Conservation (phyloP, 2,888 invertebrate genomes). For the Tipula confusa region DNA sequence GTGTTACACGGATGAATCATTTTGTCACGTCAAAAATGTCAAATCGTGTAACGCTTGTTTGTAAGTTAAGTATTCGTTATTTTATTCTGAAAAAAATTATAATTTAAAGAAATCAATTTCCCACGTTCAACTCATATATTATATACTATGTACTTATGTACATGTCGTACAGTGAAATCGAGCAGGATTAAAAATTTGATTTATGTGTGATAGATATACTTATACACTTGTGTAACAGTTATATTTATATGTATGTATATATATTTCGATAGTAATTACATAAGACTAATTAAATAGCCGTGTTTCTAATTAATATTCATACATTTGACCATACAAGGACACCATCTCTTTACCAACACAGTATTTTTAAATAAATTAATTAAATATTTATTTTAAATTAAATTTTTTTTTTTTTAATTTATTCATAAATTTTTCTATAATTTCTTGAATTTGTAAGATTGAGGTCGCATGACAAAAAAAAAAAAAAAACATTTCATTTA, state of each 20-base stretch:
- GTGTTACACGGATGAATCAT: neutral
- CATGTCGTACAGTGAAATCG: neutral
- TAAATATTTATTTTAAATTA: neutral
- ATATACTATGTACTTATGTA: neutral
- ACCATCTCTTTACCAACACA: neutral
- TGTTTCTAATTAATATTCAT: neutral
- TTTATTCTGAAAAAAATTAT: neutral
- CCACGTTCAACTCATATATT: too few species aligned
- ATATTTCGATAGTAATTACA: neutral
- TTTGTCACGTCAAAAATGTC: neutral
- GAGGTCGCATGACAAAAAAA: neutral
- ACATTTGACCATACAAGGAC: neutral
- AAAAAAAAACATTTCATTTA: neutral
- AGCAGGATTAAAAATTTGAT: neutral
- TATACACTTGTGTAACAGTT: neutral
- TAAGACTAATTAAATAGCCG: neutral
- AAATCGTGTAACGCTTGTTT: neutral
- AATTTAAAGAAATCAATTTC: neutral
- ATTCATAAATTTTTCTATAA: constrained; percentile 12
- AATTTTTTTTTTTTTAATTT: neutral
- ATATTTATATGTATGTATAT: neutral
- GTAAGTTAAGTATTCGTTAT: neutral
- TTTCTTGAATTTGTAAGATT: neutral
- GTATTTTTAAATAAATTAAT: neutral
- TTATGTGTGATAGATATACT: neutral